These are phyloP conservation scores for Pachyuromys duprasi DNA, from an alignment of 2,797 vertebrate genomes.

Conservation along the genomic window DNA sequence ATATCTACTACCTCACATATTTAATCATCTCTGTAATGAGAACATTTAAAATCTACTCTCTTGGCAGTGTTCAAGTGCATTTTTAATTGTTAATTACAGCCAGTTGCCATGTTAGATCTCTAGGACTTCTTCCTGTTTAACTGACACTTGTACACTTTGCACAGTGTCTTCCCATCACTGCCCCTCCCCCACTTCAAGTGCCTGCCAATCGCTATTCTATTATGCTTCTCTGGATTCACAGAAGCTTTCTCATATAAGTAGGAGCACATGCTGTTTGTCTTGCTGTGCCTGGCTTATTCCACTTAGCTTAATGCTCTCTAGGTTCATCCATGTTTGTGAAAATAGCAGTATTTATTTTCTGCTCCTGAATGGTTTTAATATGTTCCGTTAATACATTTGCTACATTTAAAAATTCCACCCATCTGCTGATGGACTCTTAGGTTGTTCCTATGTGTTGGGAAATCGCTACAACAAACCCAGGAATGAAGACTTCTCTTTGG, in stretches of 20 bases:
- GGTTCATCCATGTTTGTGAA: not conserved
- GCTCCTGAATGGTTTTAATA: not conserved
- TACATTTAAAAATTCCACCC: not conserved
- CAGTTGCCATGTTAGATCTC: not conserved
- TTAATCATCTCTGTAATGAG: conserved; percentile 24
- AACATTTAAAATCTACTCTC: conserved; percentile 1
- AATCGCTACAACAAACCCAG: not conserved
- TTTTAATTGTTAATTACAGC: conserved; percentile 5
- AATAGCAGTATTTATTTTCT: not conserved
- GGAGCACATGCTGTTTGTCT: not conserved
- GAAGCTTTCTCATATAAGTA: not conserved
- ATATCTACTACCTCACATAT: not conserved
- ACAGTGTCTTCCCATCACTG: not conserved
- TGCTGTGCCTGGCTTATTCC: not conserved
- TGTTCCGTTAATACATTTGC: fast-evolving
- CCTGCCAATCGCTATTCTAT: not conserved
- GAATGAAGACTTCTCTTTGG: not conserved
- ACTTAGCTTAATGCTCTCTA: not conserved
- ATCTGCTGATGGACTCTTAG: not conserved
- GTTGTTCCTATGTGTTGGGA: not conserved
- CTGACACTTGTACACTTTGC: not conserved
- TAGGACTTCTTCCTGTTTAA: not conserved
- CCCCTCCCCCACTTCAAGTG: not conserved
- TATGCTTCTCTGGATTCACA: not conserved
- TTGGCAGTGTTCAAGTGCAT: not conserved